A percentile compares a stretch with the other conserved stretches of the same genome.
Evolutionary conservation across 2,113 vertebrate genomes (phyloP).

Genomic region (Tachycineta bicolor): DNA sequence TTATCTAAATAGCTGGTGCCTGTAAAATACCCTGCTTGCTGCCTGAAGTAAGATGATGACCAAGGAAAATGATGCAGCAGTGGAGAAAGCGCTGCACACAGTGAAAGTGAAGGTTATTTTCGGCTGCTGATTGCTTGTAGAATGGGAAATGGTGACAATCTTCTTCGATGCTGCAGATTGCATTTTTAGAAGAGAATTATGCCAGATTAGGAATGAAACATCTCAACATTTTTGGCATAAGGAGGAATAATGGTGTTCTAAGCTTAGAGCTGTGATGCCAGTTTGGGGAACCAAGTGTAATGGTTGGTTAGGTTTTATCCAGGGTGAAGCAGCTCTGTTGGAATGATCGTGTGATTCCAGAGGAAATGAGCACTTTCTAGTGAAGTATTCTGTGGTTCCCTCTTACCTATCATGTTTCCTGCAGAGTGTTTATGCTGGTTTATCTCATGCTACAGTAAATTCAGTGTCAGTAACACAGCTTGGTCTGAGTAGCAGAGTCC

Average conservation of each 20-base stretch:
- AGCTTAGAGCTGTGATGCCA: background rate
- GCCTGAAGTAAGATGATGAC: background rate
- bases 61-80: background rate
- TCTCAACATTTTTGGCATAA: background rate
- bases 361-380: background rate
- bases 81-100: background rate
- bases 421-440: conserved; percentile 9
- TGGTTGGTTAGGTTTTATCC: background rate
- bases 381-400: background rate
- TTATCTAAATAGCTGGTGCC: background rate
- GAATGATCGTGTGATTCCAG: background rate
- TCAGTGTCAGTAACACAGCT: background rate
- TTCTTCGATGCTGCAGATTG: background rate
- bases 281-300: background rate
- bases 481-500: background rate
- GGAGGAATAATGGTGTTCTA: background rate
- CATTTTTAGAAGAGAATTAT: conserved; percentile 18
- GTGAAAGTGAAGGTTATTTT: conserved; percentile 8
- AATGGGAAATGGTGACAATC: background rate
- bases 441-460: background rate
- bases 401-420: background rate
- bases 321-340: background rate
- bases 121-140: background rate
- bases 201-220: background rate
- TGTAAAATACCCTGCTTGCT: background rate